Conservation (phyloP, 2,113 vertebrate species). For the Paramisgurnus dabryanus region DNA sequence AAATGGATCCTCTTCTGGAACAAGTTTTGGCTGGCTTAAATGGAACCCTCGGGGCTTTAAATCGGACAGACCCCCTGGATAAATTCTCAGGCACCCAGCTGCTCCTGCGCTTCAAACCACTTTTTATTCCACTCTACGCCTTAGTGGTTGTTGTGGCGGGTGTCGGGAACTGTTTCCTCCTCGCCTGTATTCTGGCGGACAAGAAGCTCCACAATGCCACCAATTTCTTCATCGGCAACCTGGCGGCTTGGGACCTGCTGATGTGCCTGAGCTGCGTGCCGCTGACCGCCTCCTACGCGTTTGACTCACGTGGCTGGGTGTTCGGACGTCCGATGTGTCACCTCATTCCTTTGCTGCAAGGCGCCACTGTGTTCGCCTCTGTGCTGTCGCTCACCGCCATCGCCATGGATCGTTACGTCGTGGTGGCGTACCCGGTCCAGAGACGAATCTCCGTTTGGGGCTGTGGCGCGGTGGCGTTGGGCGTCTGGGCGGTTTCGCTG, state of each 20-base stretch:
- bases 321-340: slow-evolving; percentile 77
- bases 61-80: slow-evolving; percentile 68
- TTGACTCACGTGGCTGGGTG: slow-evolving; percentile 74
- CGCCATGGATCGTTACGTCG: slow-evolving; percentile 77
- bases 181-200: slow-evolving; percentile 74
- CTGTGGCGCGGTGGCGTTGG: slow-evolving; percentile 67
- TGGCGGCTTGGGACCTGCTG: slow-evolving; percentile 76
- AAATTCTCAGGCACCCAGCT: slow-evolving; percentile 75
- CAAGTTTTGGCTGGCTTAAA: slow-evolving; percentile 50
- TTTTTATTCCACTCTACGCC: slow-evolving; percentile 77
- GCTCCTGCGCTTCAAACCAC: slow-evolving; percentile 71
- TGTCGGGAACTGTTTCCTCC: slow-evolving; percentile 73
- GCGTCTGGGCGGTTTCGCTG: slow-evolving; percentile 74
- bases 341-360: slow-evolving; percentile 74
- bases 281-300: slow-evolving; percentile 77
- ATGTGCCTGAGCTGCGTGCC: slow-evolving; percentile 81
- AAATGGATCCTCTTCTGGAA: slow-evolving; percentile 67
- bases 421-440: slow-evolving; percentile 75
- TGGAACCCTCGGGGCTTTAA: slow-evolving; percentile 47
- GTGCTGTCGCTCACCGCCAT: slow-evolving; percentile 79
- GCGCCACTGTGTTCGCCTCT: slow-evolving; percentile 75
- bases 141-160: slow-evolving; percentile 74
- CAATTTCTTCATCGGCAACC: slow-evolving; percentile 80
- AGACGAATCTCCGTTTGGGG: slow-evolving; percentile 69
- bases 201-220: slow-evolving; percentile 80